A percentile compares a stretch with the other conserved stretches of the same genome.
Evolutionary conservation across 2,888 invertebrate species (phyloP).

Genomic region (Icerya purchasi): DNA sequence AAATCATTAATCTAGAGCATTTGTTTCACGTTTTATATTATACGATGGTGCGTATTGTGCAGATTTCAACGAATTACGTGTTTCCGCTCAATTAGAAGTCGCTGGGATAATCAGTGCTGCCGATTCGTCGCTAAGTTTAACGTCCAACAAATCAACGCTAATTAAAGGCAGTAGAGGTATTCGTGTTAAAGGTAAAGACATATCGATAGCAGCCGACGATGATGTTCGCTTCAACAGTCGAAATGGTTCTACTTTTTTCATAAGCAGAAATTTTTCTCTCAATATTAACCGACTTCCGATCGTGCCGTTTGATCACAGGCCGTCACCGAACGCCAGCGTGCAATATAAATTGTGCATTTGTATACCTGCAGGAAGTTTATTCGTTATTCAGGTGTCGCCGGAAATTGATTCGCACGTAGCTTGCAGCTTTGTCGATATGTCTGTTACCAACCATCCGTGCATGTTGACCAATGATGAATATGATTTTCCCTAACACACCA

Average conservation of each 20-base stretch:
- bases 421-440: constrained; percentile 19
- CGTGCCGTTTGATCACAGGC: constrained; percentile 24
- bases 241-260: constrained; percentile 41
- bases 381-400: constrained; percentile 47
- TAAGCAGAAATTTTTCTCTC: constrained; percentile 42
- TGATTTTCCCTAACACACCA: too few species aligned
- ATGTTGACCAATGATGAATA: too few species aligned
- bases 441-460: constrained; percentile 17
- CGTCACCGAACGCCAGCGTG: constrained; percentile 15
- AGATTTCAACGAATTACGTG: too few species aligned
- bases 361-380: constrained; percentile 69
- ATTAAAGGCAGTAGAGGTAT: constrained; percentile 23
- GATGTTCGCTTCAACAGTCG: constrained; percentile 58
- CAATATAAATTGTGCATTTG: constrained; percentile 78
- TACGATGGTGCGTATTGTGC: too few species aligned
- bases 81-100: too few species aligned
- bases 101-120: constrained; percentile 52
- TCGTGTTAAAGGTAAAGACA: constrained; percentile 54
- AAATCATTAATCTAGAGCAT: too few species aligned
- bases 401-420: constrained; percentile 24
- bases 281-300: constrained; percentile 50
- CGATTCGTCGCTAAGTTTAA: constrained; percentile 39
- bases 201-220: constrained; percentile 50
- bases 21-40: too few species aligned
- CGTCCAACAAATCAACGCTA: constrained; percentile 34